Evolutionary conservation across 1,140 invertebrate genomes (phyloP).

Genomic region (Heliothis virescens): DNA sequence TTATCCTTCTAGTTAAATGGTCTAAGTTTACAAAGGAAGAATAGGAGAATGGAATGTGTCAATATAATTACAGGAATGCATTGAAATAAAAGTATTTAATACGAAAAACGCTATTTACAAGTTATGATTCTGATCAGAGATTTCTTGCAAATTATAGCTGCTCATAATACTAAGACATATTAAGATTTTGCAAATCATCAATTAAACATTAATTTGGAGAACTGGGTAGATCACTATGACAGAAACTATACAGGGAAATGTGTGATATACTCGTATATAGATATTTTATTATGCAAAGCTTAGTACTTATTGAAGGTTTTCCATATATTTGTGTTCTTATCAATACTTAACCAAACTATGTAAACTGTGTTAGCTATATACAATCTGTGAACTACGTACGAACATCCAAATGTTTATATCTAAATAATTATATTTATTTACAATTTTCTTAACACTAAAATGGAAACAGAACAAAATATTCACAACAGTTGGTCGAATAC

Average conservation of each 20-base stretch:
- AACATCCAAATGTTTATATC: slow-evolving; percentile 58
- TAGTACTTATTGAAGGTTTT: slow-evolving; percentile 31
- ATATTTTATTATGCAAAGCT: slow-evolving; percentile 9
- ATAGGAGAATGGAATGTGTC: slow-evolving; percentile 18
- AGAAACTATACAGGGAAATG: neutral
- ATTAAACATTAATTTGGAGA: no score
- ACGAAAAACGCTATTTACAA: no score
- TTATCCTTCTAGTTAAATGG: no score
- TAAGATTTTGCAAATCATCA: no score
- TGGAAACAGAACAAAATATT: slow-evolving; percentile 61
- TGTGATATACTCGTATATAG: neutral
- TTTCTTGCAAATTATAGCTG: no score
- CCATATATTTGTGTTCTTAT: slow-evolving; percentile 37
- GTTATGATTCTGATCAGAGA: no score
- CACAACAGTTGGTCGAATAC: slow-evolving; percentile 79
- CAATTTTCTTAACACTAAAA: slow-evolving; percentile 33
- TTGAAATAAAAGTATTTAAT: neutral
- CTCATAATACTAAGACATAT: no score
- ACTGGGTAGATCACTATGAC: no score
- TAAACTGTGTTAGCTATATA: slow-evolving; percentile 52
- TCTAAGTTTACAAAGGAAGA: neutral
- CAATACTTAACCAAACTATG: slow-evolving; percentile 26
- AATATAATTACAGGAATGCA: neutral
- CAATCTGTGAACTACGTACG: slow-evolving; percentile 57
- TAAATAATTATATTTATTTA: slow-evolving; percentile 42